A percentile compares a stretch with the other conserved stretches of the same genome.
Evolutionary conservation across 2,113 vertebrate species (phyloP).

Genomic region (Reinhardtius hippoglossoides): DNA sequence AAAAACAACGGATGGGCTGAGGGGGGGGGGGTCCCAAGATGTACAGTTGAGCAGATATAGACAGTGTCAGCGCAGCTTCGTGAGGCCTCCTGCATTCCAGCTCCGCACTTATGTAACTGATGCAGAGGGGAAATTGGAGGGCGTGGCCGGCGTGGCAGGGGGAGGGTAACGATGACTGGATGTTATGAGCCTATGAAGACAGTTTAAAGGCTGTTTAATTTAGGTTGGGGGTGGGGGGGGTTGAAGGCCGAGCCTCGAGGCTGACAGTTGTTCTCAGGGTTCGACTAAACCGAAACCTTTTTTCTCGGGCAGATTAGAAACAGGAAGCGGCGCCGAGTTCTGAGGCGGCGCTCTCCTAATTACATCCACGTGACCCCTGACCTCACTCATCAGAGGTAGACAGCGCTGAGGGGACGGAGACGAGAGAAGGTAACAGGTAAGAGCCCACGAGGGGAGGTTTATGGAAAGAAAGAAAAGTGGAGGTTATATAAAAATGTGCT

Average conservation of each 20-base stretch:
- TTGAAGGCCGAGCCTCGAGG: constrained; percentile 28
- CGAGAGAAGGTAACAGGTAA: background rate
- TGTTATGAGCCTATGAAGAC: constrained; percentile 51
- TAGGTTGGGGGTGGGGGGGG: background rate
- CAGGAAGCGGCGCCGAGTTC: constrained; percentile 58
- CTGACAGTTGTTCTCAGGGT: background rate
- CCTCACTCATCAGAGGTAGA: constrained; percentile 40
- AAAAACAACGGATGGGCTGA: no score
- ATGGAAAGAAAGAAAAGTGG: no score
- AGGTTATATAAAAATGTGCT: no score
- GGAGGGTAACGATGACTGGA: constrained; percentile 15
- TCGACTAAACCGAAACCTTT: constrained; percentile 34
- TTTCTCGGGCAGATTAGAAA: constrained; percentile 60
- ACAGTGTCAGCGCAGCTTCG: no score
- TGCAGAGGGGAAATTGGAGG: constrained; percentile 28
- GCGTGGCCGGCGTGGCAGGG: background rate
- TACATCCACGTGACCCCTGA: constrained; percentile 64
- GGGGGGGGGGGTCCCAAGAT: no score
- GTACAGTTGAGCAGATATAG: no score
- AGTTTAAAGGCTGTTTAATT: constrained; percentile 22
- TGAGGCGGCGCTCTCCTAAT: constrained; percentile 55
- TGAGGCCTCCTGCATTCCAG: constrained; percentile 16
- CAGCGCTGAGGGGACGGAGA: background rate
- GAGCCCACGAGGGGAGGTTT: no score
- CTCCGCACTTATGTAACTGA: constrained; percentile 17